Base-by-base conservation (phyloP, 2,888 invertebrate genomes). In the Bugula neritina region DNA sequence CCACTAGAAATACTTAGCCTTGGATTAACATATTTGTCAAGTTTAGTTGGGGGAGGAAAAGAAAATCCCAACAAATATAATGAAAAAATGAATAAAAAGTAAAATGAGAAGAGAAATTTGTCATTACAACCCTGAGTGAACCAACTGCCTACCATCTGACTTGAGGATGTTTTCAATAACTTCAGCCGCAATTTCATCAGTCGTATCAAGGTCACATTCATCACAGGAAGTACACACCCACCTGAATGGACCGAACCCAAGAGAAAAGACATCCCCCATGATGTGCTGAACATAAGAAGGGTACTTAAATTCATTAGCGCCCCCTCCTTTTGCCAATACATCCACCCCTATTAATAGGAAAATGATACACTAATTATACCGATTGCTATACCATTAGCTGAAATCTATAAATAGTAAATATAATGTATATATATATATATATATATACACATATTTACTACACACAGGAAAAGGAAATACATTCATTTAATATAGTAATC, bases 231-330 rank as follows among this genome's bases (percentile, higher is more conserved):
- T 86, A 77, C 88, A 89, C 1, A 89, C 87, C 89, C 89, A 89
- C 31, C 89, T 84, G 77, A 89, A 89, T 0, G 89, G 89, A 13
- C 89, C 89, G 79, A 89, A 89, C n/a, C 89, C 89, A 71, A 89
- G 81, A 0, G 88, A 88, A 81, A 89, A 89, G 55, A 89, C 88
- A 76, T 89, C 88, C 0, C 89, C 89, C 88, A 89, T 89, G 73
- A 89, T 88, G 75, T 88, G 87, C 79, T 89, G 88, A 25, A 89
- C 87, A 77, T 89, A 89, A 69, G 87, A 87, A 0, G 88, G 88
- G 78, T 88, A 89, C 69, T 86, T 82, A 79, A 88, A 89, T 52
- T 77, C 77, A n/a, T 83, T 81, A 29, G 80, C 80, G 69, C 81
- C 78, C 25, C 81, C 83, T 35, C 81, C 79, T 25, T 78, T 77